phyloP scores from a whole-genome alignment of 2,797 vertebrate species.

The Pelobates cultripes region DNA sequence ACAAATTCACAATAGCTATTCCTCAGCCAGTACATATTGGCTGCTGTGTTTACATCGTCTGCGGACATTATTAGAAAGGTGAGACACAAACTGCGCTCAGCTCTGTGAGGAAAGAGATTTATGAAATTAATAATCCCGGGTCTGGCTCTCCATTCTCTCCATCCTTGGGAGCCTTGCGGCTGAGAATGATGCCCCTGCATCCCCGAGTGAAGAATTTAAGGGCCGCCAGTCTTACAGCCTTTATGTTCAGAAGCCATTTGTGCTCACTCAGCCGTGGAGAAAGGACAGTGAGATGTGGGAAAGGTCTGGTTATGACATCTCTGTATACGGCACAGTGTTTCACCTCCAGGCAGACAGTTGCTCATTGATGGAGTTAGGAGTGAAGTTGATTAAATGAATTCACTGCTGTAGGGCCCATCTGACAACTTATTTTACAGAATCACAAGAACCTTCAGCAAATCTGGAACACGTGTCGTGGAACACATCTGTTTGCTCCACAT shows the following conservation, averaged over 20 bases:
- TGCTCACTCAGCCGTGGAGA: background rate
- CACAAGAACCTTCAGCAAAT: background rate
- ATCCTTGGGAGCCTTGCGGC: background rate
- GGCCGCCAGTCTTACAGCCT: background rate
- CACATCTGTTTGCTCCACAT: background rate
- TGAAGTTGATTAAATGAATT: background rate
- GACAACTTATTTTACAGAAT: background rate
- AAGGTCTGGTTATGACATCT: background rate
- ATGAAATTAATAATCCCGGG: background rate
- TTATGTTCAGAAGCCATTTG: background rate
- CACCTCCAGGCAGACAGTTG: background rate
- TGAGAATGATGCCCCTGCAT: background rate
- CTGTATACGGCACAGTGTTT: background rate
- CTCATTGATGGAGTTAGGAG: background rate
- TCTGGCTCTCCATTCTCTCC: background rate
- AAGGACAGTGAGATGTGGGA: background rate
- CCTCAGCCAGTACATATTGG: no score
- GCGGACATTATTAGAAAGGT: no score
- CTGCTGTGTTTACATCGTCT: no score
- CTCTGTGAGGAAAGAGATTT: background rate
- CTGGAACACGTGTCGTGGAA: background rate
- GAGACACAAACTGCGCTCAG: background rate
- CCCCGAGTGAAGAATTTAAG: background rate
- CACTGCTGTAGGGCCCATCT: no score
- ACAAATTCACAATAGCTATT: no score